Evolutionary conservation across 2,797 vertebrate species (phyloP), one percentile per base, ranked within the genome.

Genomic region (Trachops cirrhosus): DNA sequence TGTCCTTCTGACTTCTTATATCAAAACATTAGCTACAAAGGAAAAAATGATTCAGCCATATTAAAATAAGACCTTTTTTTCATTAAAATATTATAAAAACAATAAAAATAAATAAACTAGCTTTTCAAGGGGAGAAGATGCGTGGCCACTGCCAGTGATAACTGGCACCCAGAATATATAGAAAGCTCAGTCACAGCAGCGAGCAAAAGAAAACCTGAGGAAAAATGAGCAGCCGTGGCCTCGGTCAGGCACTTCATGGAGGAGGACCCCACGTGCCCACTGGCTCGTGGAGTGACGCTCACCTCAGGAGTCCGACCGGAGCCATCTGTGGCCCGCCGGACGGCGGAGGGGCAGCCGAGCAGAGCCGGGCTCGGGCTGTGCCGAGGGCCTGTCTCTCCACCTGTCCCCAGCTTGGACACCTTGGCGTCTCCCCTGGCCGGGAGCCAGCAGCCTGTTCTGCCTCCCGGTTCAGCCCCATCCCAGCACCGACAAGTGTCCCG

Each of bases 91-190:
- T n/a, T 48, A 10, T 54, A 37, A 39, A 54, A 68, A 79, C 6
- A 67, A 9, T 57, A 14, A 94, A 74, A 64, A 92, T 64, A 62
- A n/a, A 78, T 37, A 39, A 41, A 5, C 2, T 41, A 50, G 2
- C n/a, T 24, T 70, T 34, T 15, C 39, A 18, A 24, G 21, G 59
- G 48, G 26, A 19, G 68, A 15, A 46, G 54, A 22, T 14, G 9
- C 3, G n/a, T 32, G 11, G 1, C 0, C 0, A 6, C 12, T 12
- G 8, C 10, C 16, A 22, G 5, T 5, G 64, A 6, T 34, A 9
- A 2, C 50, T 22, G 32, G 21, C 32, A 24, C 22, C 41, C 10
- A 22, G 68, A 37, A 15, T 26, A 1, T 32, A 9, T 24, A 12
- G 12, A 62, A 32, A 88, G 44, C 64, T 62, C 10, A 2, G 2